A percentile compares a stretch with the other conserved stretches of the same genome.
Conservation (phyloP, 2,113 vertebrate genomes). For the Kobus ellipsiprymnus region DNA sequence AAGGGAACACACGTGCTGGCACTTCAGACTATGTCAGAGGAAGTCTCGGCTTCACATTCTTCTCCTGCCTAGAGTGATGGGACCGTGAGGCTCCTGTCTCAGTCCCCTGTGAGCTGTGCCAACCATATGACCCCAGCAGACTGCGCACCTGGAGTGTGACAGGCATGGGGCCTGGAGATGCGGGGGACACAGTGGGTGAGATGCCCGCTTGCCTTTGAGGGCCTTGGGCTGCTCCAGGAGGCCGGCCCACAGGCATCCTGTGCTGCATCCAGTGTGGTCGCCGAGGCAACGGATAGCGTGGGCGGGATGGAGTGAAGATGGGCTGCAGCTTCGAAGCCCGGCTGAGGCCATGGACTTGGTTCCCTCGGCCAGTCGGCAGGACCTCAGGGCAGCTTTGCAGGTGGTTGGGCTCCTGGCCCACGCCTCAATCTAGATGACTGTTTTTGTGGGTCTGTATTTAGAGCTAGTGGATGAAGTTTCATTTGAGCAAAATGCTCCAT, state of each 20-base stretch:
- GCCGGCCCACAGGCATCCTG: neutral
- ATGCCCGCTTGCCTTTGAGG: neutral
- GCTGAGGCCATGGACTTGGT: neutral
- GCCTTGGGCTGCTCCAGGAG: neutral
- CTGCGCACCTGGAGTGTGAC: neutral
- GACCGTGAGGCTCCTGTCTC: neutral
- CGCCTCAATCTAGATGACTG: neutral
- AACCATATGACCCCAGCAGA: neutral
- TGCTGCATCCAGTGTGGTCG: neutral
- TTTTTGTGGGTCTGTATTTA: neutral
- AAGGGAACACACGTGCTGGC: neutral
- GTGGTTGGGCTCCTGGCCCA: neutral
- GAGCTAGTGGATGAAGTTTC: neutral
- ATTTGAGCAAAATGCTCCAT: neutral
- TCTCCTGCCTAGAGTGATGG: neutral
- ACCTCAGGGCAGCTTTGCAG: neutral
- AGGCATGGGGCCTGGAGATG: neutral
- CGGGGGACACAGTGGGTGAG: no score
- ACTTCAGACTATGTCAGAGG: neutral
- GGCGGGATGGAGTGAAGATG: accelerated
- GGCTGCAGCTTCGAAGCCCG: neutral
- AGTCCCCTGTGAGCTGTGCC: neutral
- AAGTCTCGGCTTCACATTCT: neutral
- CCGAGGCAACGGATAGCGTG: neutral
- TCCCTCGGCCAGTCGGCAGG: neutral